Base-by-base conservation (phyloP, 2,797 vertebrate species). In the Halcyon leucocephala region DNA sequence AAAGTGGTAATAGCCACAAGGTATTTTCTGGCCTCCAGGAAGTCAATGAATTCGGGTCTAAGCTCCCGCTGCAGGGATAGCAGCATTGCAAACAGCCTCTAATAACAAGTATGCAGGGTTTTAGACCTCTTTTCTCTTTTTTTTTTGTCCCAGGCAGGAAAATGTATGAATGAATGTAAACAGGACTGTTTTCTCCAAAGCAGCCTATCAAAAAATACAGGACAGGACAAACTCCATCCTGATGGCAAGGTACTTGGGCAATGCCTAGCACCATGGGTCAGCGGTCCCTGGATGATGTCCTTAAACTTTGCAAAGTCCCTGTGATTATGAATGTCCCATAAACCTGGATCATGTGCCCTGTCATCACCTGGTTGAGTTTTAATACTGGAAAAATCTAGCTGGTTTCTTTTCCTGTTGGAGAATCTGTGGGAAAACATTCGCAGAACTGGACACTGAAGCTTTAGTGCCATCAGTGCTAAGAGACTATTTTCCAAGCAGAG, bases 1-100 rank as follows among this genome's bases (percentile, higher is more conserved):
- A 95, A 86, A 95, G 82, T 60, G 62, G 42, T 76, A 92, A 71
- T 61, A 90, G 90, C 54, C 79, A 86, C 33, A 46, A 65, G 65
- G 31, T 64, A 60, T 78, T 82, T 86, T 82, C 46, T 90, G 79
- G 58, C 41, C 61, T 69, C 19, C 6, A 69, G 58, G 64, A 90
- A 90, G 14, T 25, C 31, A 37, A 0, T 51, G 46, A 69, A 14
- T 84, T 66, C 49, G 42, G 21, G 12, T 54, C 33, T 81, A 78
- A 74, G 17, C 12, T 94, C 14, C 42, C 79, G 61, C 35, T 41
- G 17, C 5, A 6, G 19, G 10, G 25, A 42, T 4, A 58, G 14
- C 1, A 71, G 5, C 37, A 61, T 2, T 29, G 4, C 2, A 60
- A 88, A 84, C 83, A 81, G 1, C 0, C 14, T 42, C 17, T 55